Base-by-base conservation (phyloP, 2,888 invertebrate species). In the Octonoba sinensis region DNA sequence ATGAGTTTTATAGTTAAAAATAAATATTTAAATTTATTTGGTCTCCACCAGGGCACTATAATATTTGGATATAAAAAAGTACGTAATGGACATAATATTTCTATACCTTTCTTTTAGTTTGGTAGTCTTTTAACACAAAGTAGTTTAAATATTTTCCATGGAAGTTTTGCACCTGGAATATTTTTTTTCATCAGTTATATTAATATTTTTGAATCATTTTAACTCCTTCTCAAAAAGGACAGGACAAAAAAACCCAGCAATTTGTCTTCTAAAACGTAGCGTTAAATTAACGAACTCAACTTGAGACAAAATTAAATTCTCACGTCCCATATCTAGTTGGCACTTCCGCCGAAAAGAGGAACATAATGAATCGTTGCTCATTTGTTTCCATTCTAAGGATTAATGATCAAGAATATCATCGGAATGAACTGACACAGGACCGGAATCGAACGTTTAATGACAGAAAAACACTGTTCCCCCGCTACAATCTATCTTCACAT, bases 311-410 rank as follows among this genome's bases (percentile, higher is more conserved):
- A 77, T 62, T 59, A 46, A 77, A 77, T 77, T 62, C 69, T 62
- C 57, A 49, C 70, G 24, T 47, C 47, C 22, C 24, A 47, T 20
- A 20, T 20, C 54, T 49, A 12, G n/a, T 51, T 49, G 51, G 22
- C 49, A 20, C 20, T 47, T 16, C 44, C 16, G 44, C 11, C 15
- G 13, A 57, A 16, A 6, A 49, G 22, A 27, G 46, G 24, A 36
- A 44, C 47, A 54, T 77, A 69, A 69, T 75, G 67, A 69, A 49
- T 75, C 27, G 18, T 18, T n/a, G n/a, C 69, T 77, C 76, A 70
- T 76, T 77, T 77, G 70, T 77, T 77, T 77, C 70, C 76, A 77
- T 77, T 77, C 22, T 56, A 44, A 47, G 64, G 62, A 77, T 77
- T 77, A 77, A 77, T 77, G 76, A 70, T 54, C 76, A 24, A 11